Percentiles rank a stretch among this genome's conserved stretches.
Conservation (phyloP, 2,888 invertebrate genomes). For the Hypena proboscidalis region DNA sequence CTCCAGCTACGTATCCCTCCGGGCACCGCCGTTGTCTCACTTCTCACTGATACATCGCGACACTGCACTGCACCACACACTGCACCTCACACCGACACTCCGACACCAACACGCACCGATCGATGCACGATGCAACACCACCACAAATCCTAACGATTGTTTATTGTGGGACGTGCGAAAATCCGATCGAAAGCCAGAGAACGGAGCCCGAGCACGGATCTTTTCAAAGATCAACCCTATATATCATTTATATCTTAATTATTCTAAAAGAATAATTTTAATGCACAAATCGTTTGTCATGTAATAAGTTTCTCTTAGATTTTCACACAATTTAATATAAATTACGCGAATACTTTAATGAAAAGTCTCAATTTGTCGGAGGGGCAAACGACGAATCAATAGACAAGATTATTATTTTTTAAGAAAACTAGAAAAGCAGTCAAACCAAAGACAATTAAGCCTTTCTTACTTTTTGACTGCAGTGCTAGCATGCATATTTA, state of each 20-base stretch:
- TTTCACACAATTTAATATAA: conserved; percentile 56
- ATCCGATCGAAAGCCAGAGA: conserved; percentile 66
- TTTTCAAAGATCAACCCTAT: conserved; percentile 44
- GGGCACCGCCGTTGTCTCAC: conserved; percentile 58
- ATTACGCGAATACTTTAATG: conserved; percentile 51
- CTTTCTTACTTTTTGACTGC: no score
- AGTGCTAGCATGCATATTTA: no score
- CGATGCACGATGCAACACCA: conserved; percentile 51
- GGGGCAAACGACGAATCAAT: conserved; percentile 80
- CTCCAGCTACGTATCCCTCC: conserved; percentile 58
- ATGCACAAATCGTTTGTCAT: conserved; percentile 16
- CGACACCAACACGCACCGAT: conserved; percentile 35
- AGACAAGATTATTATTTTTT: conserved; percentile 67
- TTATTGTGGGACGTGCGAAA: conserved; percentile 71
- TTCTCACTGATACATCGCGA: conserved; percentile 73
- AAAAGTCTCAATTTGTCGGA: conserved; percentile 75
- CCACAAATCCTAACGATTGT: conserved; percentile 62
- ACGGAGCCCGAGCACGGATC: conserved; percentile 55
- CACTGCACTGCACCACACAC: conserved; percentile 62
- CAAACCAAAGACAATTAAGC: conserved; percentile 22
- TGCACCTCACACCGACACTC: conserved; percentile 31
- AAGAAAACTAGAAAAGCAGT: conserved; percentile 36
- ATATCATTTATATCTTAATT: conserved; percentile 20
- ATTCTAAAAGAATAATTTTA: conserved; percentile 22
- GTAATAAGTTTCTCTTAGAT: conserved; percentile 42